phyloP scores from a whole-genome alignment of 2,888 invertebrate species.

The Helleia helle region DNA sequence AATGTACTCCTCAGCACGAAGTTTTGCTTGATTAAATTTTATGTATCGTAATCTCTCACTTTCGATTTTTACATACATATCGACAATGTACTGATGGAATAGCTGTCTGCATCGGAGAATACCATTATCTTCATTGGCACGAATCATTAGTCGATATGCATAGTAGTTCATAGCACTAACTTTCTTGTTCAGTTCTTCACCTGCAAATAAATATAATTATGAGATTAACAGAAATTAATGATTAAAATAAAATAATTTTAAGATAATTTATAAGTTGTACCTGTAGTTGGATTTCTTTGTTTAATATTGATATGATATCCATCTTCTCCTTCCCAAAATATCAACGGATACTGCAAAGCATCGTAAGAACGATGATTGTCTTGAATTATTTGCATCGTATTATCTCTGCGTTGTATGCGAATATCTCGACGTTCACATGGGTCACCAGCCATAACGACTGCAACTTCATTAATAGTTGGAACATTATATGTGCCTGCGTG shows the following conservation, averaged over 20 bases:
- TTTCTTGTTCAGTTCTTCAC: constrained; percentile 20
- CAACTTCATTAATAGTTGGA: constrained; percentile 27
- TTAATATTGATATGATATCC: no score
- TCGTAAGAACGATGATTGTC: constrained; percentile 15
- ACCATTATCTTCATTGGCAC: constrained; percentile 20
- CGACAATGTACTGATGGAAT: constrained; percentile 21
- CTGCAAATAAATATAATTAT: constrained; percentile 15
- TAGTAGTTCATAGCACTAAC: constrained; percentile 22
- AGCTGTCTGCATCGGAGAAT: constrained; percentile 20
- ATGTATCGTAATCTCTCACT: constrained; percentile 26
- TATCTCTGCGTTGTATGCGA: no score
- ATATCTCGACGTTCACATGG: constrained; percentile 15
- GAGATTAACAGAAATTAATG: constrained; percentile 1
- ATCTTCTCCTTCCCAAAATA: no score
- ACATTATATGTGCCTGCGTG: constrained; percentile 26
- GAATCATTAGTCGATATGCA: constrained; percentile 23
- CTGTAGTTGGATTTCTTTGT: constrained; percentile 20
- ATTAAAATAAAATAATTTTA: no score
- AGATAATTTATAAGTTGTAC: constrained; percentile 14
- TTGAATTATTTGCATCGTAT: constrained; percentile 12
- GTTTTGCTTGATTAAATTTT: constrained; percentile 27
- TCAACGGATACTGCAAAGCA: no score
- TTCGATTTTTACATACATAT: constrained; percentile 25
- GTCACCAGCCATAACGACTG: constrained; percentile 25
- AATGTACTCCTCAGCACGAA: constrained; percentile 24